Evolutionary conservation across 2,797 vertebrate genomes (phyloP), one percentile per base, ranked within the genome.

Genomic region (Miichthys miiuy): DNA sequence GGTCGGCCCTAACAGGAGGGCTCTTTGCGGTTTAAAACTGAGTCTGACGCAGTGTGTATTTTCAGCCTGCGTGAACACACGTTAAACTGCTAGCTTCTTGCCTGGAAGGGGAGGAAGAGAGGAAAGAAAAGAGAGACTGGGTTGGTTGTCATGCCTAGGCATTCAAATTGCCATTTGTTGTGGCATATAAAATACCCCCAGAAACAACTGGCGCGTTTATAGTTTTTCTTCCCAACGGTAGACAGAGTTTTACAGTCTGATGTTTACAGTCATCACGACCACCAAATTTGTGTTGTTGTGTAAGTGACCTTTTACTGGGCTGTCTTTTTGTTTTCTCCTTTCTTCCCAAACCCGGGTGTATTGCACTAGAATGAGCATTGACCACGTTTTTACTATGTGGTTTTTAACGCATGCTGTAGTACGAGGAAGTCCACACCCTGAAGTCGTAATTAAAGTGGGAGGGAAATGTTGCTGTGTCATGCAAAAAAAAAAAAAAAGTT

Each of bases 131-230:
- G 54, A 67, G 76, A 75, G 83, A 72, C 63, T 72, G 79, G 65
- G 46, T 57, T 55, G 80, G 84, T 86, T 87, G 83, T 90, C 84
- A 79, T 82, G 88, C 78, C 88, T 67, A 77, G 79, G 85, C 79
- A 87, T 92, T 91, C 82, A 91, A 77, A 85, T 85, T 75, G 75
- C 75, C 68, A 86, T 90, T 88, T 93, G 89, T 88, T 89, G 86
- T 75, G 85, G 86, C 68, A 84, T 79, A 87, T 88, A 89, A 92
- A 92, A 89, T 75, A 16, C 64, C 69, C 67, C 75, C 79, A 84
- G 82, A 91, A 92, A 91, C 86, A 90, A 88, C 88, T 80, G 77
- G 54, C 23, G 18, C 10, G 1, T 92, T 93, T 92, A 92, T 89
- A 90, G 88, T 76, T 90, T 85, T 77, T 85, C 70, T 85, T 85